Evolutionary conservation across 2,888 invertebrate species (phyloP), one percentile per base, ranked within the genome.

Genomic region (Lasioglossum leucozonium): DNA sequence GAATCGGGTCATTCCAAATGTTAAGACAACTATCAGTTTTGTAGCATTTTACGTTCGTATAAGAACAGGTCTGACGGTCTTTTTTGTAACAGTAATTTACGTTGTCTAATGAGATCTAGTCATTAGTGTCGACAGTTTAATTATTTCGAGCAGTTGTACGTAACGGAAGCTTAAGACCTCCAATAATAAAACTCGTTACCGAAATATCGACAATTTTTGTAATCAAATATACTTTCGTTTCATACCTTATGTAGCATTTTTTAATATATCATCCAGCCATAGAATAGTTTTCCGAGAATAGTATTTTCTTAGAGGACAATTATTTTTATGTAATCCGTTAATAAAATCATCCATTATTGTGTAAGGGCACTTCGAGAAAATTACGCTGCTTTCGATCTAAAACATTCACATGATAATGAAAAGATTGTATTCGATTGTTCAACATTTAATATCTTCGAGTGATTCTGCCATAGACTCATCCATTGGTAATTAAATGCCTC

Each of bases 151-250:
- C 22, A 22, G 71, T 30, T 55, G 11, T 26, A 26, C 4, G 40
- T 40, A 10, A 30, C 22, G 4, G 16, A 30, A 30, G 4, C 30
- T 16, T 18, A 40, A n/a, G 16, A 18, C 5, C 10, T 30, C 8
- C 13, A 47, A 79, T 2, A 67, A 47, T 72, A 18, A 72, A 72
- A 22, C 72, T 47, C 72, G 26, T 76, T n/a, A 26, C 8, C 2
- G 22, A 26, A 51, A 22, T 18, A 26, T 51, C n/a, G 18, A 34
- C 18, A 16, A 44, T 4, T 58, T 40, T 51, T 73, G n/a, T 73
- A 40, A 55, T 40, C 10, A 55, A 71, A 42, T 55, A 51, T 37
- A 51, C 22, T 51, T 73, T 51, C 34, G 37, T 37, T 73, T 34
- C 51, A 22, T n/a, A n/a, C 11, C 22, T 34, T 73, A n/a, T 37